Conservation (phyloP, 2,888 invertebrate species). For the Pheosia tremula region DNA sequence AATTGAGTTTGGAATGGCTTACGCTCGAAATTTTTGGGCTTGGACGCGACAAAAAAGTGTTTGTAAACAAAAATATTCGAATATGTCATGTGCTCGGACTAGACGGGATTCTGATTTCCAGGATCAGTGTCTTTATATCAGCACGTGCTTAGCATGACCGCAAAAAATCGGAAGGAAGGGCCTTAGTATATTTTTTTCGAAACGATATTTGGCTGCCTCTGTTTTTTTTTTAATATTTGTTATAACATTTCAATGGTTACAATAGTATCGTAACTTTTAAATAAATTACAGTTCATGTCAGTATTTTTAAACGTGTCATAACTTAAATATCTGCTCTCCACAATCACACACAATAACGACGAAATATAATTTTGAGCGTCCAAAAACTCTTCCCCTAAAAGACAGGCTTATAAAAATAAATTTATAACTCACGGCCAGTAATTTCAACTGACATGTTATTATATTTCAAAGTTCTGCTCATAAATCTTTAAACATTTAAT, state of each 20-base stretch:
- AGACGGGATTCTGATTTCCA: slow-evolving; percentile 41
- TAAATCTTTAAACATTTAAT: slow-evolving; percentile 76
- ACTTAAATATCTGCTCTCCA: not conserved
- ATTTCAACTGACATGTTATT: slow-evolving; percentile 74
- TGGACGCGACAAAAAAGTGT: slow-evolving; percentile 45
- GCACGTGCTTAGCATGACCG: slow-evolving; percentile 17
- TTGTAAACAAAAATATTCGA: slow-evolving; percentile 55
- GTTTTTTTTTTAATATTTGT: too few species aligned
- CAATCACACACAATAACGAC: slow-evolving; percentile 6
- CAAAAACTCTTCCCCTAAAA: slow-evolving; percentile 39
- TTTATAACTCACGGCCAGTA: slow-evolving; percentile 69
- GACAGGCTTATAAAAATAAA: slow-evolving; percentile 60
- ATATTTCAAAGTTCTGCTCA: slow-evolving; percentile 76
- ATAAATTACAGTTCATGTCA: not conserved
- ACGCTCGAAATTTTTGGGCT: slow-evolving; percentile 57
- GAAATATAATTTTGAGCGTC: not conserved
- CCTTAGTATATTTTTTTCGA: slow-evolving; percentile 7
- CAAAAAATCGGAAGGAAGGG: slow-evolving; percentile 24
- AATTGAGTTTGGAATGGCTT: slow-evolving; percentile 68
- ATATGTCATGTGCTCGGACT: slow-evolving; percentile 21
- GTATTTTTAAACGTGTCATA: not conserved
- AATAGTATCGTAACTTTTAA: too few species aligned
- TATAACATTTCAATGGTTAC: too few species aligned
- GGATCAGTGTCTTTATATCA: slow-evolving; percentile 24
- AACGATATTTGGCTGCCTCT: too few species aligned